Base-by-base conservation (phyloP, 2,113 vertebrate genomes). In the Daboia siamensis region DNA sequence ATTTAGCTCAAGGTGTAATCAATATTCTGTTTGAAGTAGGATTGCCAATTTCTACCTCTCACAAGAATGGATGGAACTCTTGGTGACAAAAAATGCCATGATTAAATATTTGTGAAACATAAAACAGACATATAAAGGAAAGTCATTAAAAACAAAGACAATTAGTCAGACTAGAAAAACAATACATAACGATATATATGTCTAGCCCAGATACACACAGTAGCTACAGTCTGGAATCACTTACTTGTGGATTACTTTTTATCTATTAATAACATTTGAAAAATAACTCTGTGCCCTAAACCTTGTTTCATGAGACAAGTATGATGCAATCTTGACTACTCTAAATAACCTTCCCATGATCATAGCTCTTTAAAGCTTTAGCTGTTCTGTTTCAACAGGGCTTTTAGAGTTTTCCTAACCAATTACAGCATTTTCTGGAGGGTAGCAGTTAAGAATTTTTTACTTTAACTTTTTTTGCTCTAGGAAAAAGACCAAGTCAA, bases 131-230 rank as follows among this genome's bases (percentile, higher is more conserved):
- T 92, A 95, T 91, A 59, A 95, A 95, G 80, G 80, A 95, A 91
- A 94, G 55, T 96, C 94, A 94, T 94, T 95, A 96, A 97, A 93
- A 94, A 93, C 92, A 97, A 97, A 96, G 95, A 97, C 95, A 98
- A 96, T 97, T 96, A 96, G 95, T 96, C 93, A 96, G 94, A 94
- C 93, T 97, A 7, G 88, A 96, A 96, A 95, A 97, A 96, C 93
- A 96, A 95, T 96, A 96, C 61, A 33, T 4, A 54, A 56, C 95
- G 95, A 96, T 94, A 96, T 95, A 4, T 61, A 93, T 93, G 94
- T 96, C 95, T 96, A 97, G 96, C 93, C 94, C 90, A 95, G 94
- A 97, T 96, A 95, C 90, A 96, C 95, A 96, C 93, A 97, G 96
- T 95, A 97, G 95, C 93, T 74, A 90, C 93, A 95, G 93, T 97